phyloP scores from a whole-genome alignment of 2,888 invertebrate genomes.

The Periphyllus acericola region DNA sequence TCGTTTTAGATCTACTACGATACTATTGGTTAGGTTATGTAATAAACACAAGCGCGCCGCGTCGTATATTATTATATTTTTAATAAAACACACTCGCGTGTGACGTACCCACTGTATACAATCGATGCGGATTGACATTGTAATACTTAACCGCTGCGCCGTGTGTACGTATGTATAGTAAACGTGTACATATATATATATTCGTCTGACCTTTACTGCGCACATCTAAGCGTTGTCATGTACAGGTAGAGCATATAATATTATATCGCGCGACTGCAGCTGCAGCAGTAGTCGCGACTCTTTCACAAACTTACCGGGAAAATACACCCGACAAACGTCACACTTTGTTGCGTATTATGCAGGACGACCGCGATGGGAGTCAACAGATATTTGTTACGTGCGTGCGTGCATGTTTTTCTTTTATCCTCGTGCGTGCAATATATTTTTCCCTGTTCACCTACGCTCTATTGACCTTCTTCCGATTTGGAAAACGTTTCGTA shows the following conservation, averaged over 20 bases:
- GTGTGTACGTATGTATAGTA: too few relatives aligned
- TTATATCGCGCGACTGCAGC: not conserved
- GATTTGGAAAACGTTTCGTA: not conserved
- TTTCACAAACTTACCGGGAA: not conserved
- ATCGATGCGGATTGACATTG: constrained; percentile 1
- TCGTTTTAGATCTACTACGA: constrained; percentile 34
- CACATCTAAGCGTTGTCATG: too few relatives aligned
- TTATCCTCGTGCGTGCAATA: not conserved
- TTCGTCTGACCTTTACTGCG: not conserved
- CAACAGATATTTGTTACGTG: not conserved
- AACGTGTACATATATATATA: not conserved
- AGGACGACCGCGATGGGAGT: not conserved
- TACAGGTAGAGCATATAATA: not conserved
- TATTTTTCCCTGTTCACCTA: not conserved
- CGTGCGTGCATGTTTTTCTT: not conserved
- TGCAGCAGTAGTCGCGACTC: too few relatives aligned
- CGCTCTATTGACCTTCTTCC: not conserved
- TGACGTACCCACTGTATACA: not conserved
- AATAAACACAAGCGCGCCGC: not conserved
- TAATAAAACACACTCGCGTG: not conserved
- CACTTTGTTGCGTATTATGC: not conserved
- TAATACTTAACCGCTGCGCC: not conserved
- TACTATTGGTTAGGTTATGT: constrained; percentile 21
- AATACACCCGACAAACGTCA: not conserved
- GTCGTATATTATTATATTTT: not conserved